Percentiles rank a stretch among this genome's conserved stretches.
These are phyloP conservation scores for Pollenia amentaria DNA, from an alignment of 2,888 invertebrate species.

Conservation along the genomic window DNA sequence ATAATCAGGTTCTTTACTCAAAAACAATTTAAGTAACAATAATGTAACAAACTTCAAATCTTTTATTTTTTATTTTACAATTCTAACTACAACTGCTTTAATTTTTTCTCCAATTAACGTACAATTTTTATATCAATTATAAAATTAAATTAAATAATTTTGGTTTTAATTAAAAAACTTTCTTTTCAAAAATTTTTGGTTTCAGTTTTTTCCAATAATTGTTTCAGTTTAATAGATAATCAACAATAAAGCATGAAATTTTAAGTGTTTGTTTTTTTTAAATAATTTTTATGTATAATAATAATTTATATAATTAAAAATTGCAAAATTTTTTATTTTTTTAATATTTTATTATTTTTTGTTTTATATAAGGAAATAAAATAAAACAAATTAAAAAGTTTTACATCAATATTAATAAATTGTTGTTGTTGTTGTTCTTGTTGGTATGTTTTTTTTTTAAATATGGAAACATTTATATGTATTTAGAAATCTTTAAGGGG, in stretches of 20 bases:
- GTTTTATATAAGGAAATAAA: constrained; percentile 35
- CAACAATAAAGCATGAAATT: constrained; percentile 70
- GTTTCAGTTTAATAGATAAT: constrained; percentile 52
- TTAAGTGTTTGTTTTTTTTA: background rate
- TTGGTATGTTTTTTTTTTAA: background rate
- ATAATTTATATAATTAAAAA: constrained; percentile 56
- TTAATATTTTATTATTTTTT: constrained; percentile 21
- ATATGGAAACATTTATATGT: constrained; percentile 71
- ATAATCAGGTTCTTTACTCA: no score
- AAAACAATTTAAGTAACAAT: no score
- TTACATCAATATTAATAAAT: constrained; percentile 61
- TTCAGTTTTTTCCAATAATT: no score
- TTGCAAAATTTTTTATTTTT: constrained; percentile 54
- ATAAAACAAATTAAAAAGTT: constrained; percentile 12
- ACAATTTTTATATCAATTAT: constrained; percentile 41
- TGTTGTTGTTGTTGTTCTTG: constrained; percentile 11
- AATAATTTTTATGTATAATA: background rate
- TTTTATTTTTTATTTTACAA: constrained; percentile 25
- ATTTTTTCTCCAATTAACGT: background rate
- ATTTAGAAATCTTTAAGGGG: constrained; percentile 39
- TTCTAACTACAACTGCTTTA: constrained; percentile 40
- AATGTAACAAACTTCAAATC: background rate
- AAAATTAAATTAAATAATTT: constrained; percentile 15
- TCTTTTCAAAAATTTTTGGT: background rate
- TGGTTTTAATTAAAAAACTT: background rate